These are phyloP conservation scores for Trichoplax adhaerens DNA, from an alignment of 37 sponge, comb jelly and placozoan genomes.

Conservation along the genomic window DNA sequence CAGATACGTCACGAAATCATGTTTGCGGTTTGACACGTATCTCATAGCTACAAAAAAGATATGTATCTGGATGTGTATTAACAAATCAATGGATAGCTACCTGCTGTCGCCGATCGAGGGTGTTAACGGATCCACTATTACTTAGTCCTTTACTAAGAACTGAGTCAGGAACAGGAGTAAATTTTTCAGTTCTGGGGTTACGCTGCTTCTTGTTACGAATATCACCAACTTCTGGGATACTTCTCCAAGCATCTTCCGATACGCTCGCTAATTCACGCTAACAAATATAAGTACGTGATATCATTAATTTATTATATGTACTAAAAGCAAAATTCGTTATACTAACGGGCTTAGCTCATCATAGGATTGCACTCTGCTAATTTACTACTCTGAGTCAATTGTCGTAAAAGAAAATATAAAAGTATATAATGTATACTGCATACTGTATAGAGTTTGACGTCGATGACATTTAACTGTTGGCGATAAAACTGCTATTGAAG, in stretches of 20 bases:
- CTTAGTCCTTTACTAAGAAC: conserved; percentile 31
- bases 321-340: neutral
- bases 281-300: neutral
- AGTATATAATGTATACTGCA: neutral
- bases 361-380: neutral
- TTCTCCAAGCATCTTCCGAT: conserved; percentile 62
- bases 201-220: conserved; percentile 73
- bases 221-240: conserved; percentile 87
- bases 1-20: no score
- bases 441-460: no score
- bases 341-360: conserved; percentile 1
- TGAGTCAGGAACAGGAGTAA: conserved; percentile 78
- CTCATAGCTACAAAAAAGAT: neutral
- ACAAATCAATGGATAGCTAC: conserved; percentile 2
- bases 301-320: neutral
- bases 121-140: conserved; percentile 1
- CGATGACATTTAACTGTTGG: no score
- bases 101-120: conserved; percentile 47
- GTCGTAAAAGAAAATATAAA: neutral
- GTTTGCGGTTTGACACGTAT: no score
- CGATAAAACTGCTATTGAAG: no score
- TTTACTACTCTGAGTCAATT: neutral
- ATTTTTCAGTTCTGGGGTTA: conserved; percentile 33
- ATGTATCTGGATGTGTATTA: neutral
- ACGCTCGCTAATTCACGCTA: conserved; percentile 60